Evolutionary conservation across 2,888 invertebrate genomes (phyloP).

Genomic region (Furcula furcula): DNA sequence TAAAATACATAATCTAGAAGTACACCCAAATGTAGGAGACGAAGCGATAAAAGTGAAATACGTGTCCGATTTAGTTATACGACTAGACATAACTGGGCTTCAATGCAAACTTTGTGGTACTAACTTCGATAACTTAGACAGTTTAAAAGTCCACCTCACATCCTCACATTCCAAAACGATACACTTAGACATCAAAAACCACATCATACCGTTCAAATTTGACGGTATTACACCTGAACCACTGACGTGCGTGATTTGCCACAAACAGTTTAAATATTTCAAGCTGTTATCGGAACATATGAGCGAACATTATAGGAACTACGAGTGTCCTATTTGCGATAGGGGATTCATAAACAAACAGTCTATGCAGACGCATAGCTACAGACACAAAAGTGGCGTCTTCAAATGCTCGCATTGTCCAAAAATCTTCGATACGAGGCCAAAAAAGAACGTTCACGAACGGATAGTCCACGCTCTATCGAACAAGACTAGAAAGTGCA

Average conservation of each 20-base stretch:
- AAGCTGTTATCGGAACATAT: constrained; percentile 55
- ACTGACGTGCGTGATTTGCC: constrained; percentile 46
- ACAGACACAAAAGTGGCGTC: constrained; percentile 29
- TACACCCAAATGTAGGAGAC: constrained; percentile 15
- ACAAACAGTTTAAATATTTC: constrained; percentile 42
- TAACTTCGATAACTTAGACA: constrained; percentile 35
- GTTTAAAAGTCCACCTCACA: constrained; percentile 40
- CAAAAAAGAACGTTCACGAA: constrained; percentile 50
- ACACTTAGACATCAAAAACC: constrained; percentile 47
- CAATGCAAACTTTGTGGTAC: constrained; percentile 45
- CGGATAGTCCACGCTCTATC: constrained; percentile 44
- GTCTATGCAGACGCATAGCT: constrained; percentile 30
- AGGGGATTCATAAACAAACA: constrained; percentile 44
- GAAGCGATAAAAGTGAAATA: constrained; percentile 25
- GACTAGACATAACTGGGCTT: constrained; percentile 53
- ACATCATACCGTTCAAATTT: constrained; percentile 59
- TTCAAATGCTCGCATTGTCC: constrained; percentile 49
- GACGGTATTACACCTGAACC: constrained; percentile 32
- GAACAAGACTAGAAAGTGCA: constrained; percentile 40
- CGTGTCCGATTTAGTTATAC: constrained; percentile 36
- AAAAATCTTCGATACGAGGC: constrained; percentile 54
- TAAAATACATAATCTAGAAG: constrained; percentile 33
- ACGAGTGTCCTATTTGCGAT: constrained; percentile 47
- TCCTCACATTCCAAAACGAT: constrained; percentile 36
- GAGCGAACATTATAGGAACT: constrained; percentile 57